phyloP scores from a whole-genome alignment of 2,797 vertebrate genomes.

The Xenentodon cancila region DNA sequence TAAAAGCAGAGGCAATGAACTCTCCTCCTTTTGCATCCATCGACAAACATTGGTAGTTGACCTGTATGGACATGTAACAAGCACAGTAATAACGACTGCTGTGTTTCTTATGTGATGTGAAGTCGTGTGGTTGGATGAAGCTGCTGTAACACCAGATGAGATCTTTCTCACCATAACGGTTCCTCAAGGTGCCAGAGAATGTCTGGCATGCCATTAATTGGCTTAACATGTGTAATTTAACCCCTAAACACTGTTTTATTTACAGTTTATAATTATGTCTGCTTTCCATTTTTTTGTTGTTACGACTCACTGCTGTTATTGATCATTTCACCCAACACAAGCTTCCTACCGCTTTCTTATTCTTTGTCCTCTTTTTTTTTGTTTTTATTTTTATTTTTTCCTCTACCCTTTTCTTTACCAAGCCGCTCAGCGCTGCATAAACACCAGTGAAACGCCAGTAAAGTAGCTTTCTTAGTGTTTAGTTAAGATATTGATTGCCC shows the following conservation, averaged over 20 bases:
- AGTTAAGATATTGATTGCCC: conserved; percentile 35
- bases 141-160: too few relatives aligned
- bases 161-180: too few relatives aligned
- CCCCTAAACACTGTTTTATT: background rate
- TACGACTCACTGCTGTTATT: conserved; percentile 25
- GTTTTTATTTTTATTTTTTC: background rate
- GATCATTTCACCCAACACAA: conserved; percentile 43
- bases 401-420: conserved; percentile 16
- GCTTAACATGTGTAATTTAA: too few relatives aligned
- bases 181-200: background rate
- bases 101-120: too few relatives aligned
- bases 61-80: background rate
- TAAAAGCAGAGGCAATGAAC: too few relatives aligned
- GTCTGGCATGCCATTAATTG: too few relatives aligned
- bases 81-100: background rate
- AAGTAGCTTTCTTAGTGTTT: conserved; percentile 35
- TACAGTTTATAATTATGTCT: conserved; percentile 1
- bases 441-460: conserved; percentile 7
- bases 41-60: too few relatives aligned
- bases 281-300: background rate
- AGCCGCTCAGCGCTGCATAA: conserved; percentile 31
- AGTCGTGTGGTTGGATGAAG: background rate
- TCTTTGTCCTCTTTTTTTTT: too few relatives aligned
- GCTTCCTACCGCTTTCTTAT: background rate
- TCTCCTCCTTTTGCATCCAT: too few relatives aligned